phyloP scores from a whole-genome alignment of 1,140 invertebrate genomes.

The Drosophila tristis region DNA sequence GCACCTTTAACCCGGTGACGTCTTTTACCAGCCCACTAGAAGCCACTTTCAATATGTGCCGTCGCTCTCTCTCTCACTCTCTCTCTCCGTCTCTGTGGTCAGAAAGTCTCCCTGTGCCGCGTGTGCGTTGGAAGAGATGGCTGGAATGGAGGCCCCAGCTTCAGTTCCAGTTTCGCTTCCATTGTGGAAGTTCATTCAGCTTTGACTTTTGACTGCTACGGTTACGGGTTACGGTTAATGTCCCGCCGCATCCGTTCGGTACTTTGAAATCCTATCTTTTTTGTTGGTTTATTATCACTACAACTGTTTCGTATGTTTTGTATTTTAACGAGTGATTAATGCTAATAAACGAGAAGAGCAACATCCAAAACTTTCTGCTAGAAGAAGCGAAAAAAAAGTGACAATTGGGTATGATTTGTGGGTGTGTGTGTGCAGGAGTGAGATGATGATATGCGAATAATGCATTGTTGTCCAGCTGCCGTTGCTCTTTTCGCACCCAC shows the following conservation, averaged over 20 bases:
- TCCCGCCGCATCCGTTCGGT: conserved; percentile 14
- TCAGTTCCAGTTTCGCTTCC: conserved; percentile 54
- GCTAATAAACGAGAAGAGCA: conserved; percentile 39
- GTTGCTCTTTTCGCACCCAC: conserved; percentile 68
- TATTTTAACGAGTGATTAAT: conserved; percentile 19
- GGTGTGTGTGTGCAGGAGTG: conserved; percentile 5
- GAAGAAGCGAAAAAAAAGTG: conserved; percentile 57
- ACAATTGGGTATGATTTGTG: conserved; percentile 37
- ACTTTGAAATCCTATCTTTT: conserved; percentile 14
- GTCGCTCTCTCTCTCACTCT: conserved; percentile 1
- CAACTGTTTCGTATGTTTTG: conserved; percentile 30
- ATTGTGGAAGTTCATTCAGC: conserved; percentile 80
- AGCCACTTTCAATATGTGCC: conserved; percentile 3
- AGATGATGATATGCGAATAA: conserved; percentile 39
- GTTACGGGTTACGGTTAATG: conserved; percentile 4
- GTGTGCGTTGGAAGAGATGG: conserved; percentile 51
- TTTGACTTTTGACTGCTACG: conserved; percentile 65
- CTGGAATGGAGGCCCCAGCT: conserved; percentile 64
- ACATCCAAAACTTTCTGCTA: conserved; percentile 27
- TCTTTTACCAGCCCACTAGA: conserved; percentile 30
- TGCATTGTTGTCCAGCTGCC: conserved; percentile 66
- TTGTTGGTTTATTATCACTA: conserved; percentile 2
- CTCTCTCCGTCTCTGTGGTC: conserved; percentile 10
- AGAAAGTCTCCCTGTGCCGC: conserved; percentile 19
- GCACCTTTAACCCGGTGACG: conserved; percentile 52